These are phyloP conservation scores for Nymphalis c-album DNA, from an alignment of 2,888 invertebrate species.

Conservation along the genomic window DNA sequence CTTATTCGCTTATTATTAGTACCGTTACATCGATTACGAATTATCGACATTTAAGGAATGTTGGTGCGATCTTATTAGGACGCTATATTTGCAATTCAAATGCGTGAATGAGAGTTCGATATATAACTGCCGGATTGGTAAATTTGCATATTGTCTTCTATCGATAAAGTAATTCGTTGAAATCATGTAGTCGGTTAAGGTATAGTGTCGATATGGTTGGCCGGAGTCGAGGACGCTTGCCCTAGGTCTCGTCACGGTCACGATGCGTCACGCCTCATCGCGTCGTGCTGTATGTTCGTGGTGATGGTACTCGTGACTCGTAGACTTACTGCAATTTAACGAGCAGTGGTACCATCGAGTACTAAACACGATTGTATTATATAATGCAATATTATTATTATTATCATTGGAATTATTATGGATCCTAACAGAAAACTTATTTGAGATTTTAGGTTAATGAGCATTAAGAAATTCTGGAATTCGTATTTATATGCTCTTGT, in stretches of 20 bases:
- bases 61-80: conserved; percentile 16
- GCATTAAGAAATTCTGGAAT: too few species aligned
- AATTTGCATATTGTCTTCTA: conserved; percentile 1
- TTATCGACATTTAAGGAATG: conserved; percentile 20
- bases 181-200: conserved; percentile 4
- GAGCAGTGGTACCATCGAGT: not conserved
- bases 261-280: conserved; percentile 67
- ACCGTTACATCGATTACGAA: conserved; percentile 22
- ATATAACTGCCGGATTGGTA: not conserved
- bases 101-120: not conserved
- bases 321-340: not conserved
- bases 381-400: not conserved
- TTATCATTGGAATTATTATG: not conserved
- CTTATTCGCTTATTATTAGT: conserved; percentile 9
- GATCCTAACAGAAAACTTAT: not conserved
- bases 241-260: conserved; percentile 73
- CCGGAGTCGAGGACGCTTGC: conserved; percentile 53
- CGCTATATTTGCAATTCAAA: conserved; percentile 25
- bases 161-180: not conserved
- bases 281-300: conserved; percentile 31
- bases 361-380: too few species aligned
- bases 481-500: too few species aligned
- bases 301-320: conserved; percentile 27
- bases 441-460: too few species aligned
- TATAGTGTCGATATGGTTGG: conserved; percentile 56